Conservation (phyloP, 2,113 vertebrate genomes). For the Chaetura pelagica region DNA sequence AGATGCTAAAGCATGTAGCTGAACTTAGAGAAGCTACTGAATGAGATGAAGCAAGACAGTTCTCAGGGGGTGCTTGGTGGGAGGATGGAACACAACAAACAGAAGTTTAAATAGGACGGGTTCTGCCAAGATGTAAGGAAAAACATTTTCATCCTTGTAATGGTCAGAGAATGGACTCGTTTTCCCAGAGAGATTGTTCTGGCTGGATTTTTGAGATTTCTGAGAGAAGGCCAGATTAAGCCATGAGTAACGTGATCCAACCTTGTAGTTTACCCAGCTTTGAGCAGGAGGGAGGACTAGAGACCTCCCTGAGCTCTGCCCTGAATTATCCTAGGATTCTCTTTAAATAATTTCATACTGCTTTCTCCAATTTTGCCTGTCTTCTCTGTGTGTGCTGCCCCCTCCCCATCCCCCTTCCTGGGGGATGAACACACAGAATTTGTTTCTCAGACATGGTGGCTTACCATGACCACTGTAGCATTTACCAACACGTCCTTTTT, state of each 20-base stretch:
- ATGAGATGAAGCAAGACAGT: not conserved
- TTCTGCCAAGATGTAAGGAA: not conserved
- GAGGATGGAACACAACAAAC: not conserved
- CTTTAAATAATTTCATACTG: not conserved
- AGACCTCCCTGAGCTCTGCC: not conserved
- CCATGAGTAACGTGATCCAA: not conserved
- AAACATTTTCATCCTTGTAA: not conserved
- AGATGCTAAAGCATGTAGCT: not conserved
- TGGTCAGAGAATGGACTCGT: not conserved
- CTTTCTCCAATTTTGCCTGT: not conserved
- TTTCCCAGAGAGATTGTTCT: not conserved
- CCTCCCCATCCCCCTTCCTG: not conserved
- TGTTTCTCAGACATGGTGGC: accelerated
- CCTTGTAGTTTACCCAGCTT: not conserved
- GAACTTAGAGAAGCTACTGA: not conserved
- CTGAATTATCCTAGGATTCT: not conserved
- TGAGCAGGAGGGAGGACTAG: not conserved
- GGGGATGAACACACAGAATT: not conserved
- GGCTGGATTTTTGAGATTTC: not conserved
- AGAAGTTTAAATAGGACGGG: not conserved
- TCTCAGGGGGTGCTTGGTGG: not conserved
- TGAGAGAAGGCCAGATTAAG: not conserved
- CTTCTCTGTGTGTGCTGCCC: not conserved
- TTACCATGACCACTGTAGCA: not conserved
- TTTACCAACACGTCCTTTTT: not conserved